Base-by-base conservation (phyloP, 2,888 invertebrate species). In the Hetaerina titia region DNA sequence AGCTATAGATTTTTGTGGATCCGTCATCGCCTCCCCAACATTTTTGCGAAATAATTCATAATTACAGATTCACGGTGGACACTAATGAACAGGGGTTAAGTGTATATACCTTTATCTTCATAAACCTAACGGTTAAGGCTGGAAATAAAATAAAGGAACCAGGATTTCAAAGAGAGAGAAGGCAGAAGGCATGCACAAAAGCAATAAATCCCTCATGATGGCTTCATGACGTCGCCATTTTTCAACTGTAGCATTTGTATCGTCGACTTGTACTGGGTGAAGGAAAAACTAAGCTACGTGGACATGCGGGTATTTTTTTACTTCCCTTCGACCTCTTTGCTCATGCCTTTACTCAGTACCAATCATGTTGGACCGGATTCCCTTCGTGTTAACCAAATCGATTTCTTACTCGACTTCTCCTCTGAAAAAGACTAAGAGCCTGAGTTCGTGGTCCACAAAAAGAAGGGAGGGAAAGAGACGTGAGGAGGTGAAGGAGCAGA, bases 341-440 rank as follows among this genome's bases (percentile, higher is more conserved):
- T 31, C 31, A 22, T 17, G 57, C 89, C 19, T 56, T 56, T 19
- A 88, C 56, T 89, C 89, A 58, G 89, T 89, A 22, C 57, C 89
- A 89, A 89, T 89, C 89, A 89, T 89, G 89, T 89, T 57, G 22
- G 89, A 89, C 57, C 89, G 89, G n/a, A 89, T 88, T 89, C 57
- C 57, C n/a, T 58, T 57, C 89, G 89, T 89, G 89, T 89, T 57
- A 89, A 89, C 89, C 89, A 89, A 57, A 89, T 89, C 89, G 89
- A 89, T 89, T 89, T 89, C 89, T 57, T 89, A n/a, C 89, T 57
- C 57, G 89, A 89, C 56, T 89, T 58, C n/a, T 57, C 89, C 57
- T 15, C 89, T 7, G 89, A 88, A 88, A 88, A 88, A 56, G 89
- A 89, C 89, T 58, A 31, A 56, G 89, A 89, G 88, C 19, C 22